Evolutionary conservation across 2,113 vertebrate species (phyloP).

Genomic region (Bagarius yarrelli): DNA sequence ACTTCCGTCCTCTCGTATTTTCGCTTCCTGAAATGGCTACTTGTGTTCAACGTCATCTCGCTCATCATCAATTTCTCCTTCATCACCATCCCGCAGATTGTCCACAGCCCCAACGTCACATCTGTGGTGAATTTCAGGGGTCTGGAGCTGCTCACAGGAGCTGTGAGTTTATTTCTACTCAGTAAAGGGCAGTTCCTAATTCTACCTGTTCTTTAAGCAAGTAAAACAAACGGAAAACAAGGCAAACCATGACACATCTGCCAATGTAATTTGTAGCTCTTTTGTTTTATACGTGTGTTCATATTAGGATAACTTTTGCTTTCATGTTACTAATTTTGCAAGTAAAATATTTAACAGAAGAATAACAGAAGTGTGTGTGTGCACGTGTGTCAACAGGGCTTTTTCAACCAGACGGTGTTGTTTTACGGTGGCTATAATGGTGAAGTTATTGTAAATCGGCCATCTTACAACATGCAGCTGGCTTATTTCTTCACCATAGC

Average conservation of each 20-base stretch:
- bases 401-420: slow-evolving; percentile 75
- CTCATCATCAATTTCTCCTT: slow-evolving; percentile 92
- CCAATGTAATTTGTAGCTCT: no score
- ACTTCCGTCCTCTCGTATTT: slow-evolving; percentile 92
- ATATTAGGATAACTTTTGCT: no score
- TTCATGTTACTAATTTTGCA: no score
- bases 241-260: no score
- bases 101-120: slow-evolving; percentile 55
- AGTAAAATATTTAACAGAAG: no score
- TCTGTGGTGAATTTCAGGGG: slow-evolving; percentile 77
- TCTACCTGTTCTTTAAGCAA: no score
- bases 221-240: neutral
- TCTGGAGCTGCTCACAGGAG: slow-evolving; percentile 87
- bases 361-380: neutral
- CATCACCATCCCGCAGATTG: slow-evolving; percentile 83
- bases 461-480: slow-evolving; percentile 84
- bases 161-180: slow-evolving; percentile 72
- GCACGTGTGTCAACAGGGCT: slow-evolving; percentile 62
- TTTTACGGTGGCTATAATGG: slow-evolving; percentile 89
- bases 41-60: slow-evolving; percentile 87
- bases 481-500: slow-evolving; percentile 91
- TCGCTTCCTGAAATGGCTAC: slow-evolving; percentile 87
- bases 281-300: no score
- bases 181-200: no score
- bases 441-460: slow-evolving; percentile 50